Base-by-base conservation (phyloP, 2,797 vertebrate species). In the Phalloptychus januarius region DNA sequence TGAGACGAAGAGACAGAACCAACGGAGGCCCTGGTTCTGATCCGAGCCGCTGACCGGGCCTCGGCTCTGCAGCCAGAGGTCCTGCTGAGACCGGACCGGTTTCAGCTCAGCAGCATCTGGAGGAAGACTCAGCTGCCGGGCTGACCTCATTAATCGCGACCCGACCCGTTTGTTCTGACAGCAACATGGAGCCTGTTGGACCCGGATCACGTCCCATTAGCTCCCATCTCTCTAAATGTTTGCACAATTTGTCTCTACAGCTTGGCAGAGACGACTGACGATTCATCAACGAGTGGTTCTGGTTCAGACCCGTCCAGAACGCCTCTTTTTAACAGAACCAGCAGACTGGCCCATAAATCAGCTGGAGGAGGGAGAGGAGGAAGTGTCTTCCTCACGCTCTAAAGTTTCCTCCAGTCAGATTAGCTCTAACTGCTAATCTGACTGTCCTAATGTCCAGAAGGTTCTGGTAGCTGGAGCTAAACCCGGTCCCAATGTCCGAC, bases 31-130 rank as follows among this genome's bases (percentile, higher is more conserved):
- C 6, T 20, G 46, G 46, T 50, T 50, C 56, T n/a, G 56, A 28
- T 61, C 56, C 56, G n/a, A 16, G 56, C 31, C 18, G 11, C 54
- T 28, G 25, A 4, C n/a, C n/a, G 54, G 23, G n/a, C 16, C 58
- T 20, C 31, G 58, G 58, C 56, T 58, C 31, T 20, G 38, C 36
- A 33, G 13, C 36, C 31, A 20, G 23, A 23, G 7, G 15, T 73
- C 28, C 56, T 75, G 54, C 61, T 48, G 45, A 76, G 28, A 20
- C 23, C 18, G 20, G 44, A 48, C 18, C 63, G 36, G n/a, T 72
- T 25, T 65, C 5, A 42, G 40, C 58, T n/a, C 63, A 63, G 63
- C 38, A 23, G 67, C 80, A 81, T 81, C 71, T 77, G 50, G 75
- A 50, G 50, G 80, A 74, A 36, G 71, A 48, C 7, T 58, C 28